Evolutionary conservation across 1,140 invertebrate genomes (phyloP).

Genomic region (Listronotus bonariensis): DNA sequence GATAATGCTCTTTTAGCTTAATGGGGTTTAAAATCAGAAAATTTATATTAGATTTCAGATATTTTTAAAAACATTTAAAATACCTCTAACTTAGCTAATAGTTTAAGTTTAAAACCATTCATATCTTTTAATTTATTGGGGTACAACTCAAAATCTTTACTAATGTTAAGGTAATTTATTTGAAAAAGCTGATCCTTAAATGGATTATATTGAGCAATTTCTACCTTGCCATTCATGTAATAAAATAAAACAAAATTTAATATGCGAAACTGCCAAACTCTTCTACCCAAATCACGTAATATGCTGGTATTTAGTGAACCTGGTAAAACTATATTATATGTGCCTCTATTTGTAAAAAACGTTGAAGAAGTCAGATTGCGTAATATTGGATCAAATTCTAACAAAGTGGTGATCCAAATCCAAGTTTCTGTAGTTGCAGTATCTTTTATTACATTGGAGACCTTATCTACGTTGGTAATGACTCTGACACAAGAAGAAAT

Average conservation of each 20-base stretch:
- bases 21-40: too few relatives aligned
- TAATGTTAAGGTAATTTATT: background rate
- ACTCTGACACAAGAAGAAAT: too few relatives aligned
- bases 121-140: conserved; percentile 2
- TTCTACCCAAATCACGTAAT: background rate
- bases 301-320: background rate
- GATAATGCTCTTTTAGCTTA: too few relatives aligned
- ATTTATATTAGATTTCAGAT: too few relatives aligned
- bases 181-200: background rate
- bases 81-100: conserved; percentile 6
- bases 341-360: background rate
- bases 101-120: background rate
- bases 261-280: background rate
- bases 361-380: background rate
- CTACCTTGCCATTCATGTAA: background rate
- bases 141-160: background rate
- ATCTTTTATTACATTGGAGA: too few relatives aligned
- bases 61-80: too few relatives aligned
- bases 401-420: too few relatives aligned
- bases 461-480: too few relatives aligned
- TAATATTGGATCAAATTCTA: background rate
- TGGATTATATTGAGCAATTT: conserved; percentile 2
- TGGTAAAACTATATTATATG: background rate
- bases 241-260: background rate
- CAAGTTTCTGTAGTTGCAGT: too few relatives aligned